Percentiles rank a stretch among this genome's conserved stretches.
Evolutionary conservation across 2,888 invertebrate species (phyloP).

Genomic region (Marronus borbonicus): DNA sequence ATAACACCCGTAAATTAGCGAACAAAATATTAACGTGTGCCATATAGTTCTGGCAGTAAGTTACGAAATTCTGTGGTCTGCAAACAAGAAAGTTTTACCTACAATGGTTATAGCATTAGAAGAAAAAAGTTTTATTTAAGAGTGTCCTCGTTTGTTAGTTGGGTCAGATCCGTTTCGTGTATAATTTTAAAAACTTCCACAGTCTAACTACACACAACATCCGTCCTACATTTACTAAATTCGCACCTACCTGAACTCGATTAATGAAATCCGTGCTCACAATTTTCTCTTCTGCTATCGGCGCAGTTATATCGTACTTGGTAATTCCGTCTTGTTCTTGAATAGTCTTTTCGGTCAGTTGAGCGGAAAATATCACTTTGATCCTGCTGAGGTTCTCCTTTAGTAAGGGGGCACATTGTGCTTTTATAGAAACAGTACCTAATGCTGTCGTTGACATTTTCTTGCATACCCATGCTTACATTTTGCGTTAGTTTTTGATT

Average conservation of each 20-base stretch:
- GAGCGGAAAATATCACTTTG: constrained; percentile 67
- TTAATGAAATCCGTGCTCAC: constrained; percentile 67
- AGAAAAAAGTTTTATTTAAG: constrained; percentile 64
- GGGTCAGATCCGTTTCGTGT: constrained; percentile 65
- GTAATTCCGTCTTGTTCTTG: constrained; percentile 60
- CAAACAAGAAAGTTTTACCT: constrained; percentile 19
- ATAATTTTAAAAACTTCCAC: constrained; percentile 54
- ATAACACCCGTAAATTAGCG: constrained; percentile 1
- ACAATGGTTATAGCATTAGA: constrained; percentile 19
- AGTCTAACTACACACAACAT: constrained; percentile 44
- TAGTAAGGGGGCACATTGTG: constrained; percentile 65
- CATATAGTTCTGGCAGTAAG: not conserved
- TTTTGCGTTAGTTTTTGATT: constrained; percentile 38
- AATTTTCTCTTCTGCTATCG: constrained; percentile 64
- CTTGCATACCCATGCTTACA: constrained; percentile 55
- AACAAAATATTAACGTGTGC: not conserved
- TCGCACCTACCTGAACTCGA: constrained; percentile 67
- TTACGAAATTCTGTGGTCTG: constrained; percentile 6
- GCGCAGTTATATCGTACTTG: constrained; percentile 65
- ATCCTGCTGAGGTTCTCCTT: constrained; percentile 67
- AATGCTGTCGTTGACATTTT: constrained; percentile 65
- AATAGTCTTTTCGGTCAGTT: constrained; percentile 63
- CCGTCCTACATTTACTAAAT: constrained; percentile 56
- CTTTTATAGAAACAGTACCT: constrained; percentile 67
- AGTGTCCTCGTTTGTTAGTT: constrained; percentile 60